phyloP scores from a whole-genome alignment of 2,113 vertebrate species.

The Myxocyprinus asiaticus region DNA sequence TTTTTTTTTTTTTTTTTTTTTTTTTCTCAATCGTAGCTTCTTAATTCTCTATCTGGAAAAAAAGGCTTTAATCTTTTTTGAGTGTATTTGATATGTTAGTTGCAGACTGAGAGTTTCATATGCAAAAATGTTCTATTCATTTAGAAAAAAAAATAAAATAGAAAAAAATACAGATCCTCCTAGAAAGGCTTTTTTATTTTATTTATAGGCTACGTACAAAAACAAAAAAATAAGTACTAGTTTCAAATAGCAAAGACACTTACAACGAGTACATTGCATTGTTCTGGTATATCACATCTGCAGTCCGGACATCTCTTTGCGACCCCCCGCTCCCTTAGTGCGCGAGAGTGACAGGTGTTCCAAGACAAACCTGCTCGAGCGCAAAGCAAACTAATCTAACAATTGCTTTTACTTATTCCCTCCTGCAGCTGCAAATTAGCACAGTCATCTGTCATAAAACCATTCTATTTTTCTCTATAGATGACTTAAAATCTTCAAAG shows the following conservation, averaged over 20 bases:
- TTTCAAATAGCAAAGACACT: slow-evolving; percentile 38
- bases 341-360: slow-evolving; percentile 71
- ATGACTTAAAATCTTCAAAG: not conserved
- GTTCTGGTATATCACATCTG: slow-evolving; percentile 68
- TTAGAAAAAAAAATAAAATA: no score
- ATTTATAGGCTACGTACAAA: not conserved
- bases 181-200: not conserved
- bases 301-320: slow-evolving; percentile 46
- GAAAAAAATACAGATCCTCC: not conserved
- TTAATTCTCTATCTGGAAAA: no score
- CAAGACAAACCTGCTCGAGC: slow-evolving; percentile 52
- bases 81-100: not conserved
- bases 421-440: slow-evolving; percentile 16
- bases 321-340: slow-evolving; percentile 15
- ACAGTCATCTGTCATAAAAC: slow-evolving; percentile 19
- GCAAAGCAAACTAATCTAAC: slow-evolving; percentile 38
- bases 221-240: not conserved
- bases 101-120: not conserved
- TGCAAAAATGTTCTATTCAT: not conserved
- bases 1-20: no score
- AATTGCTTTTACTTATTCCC: slow-evolving; percentile 20
- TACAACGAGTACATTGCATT: slow-evolving; percentile 18
- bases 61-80: no score
- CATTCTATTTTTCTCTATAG: not conserved
- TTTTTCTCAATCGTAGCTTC: no score